A percentile compares a stretch with the other conserved stretches of the same genome.
Conservation (phyloP, 2,888 invertebrate genomes). For the Amphimallon solstitiale region DNA sequence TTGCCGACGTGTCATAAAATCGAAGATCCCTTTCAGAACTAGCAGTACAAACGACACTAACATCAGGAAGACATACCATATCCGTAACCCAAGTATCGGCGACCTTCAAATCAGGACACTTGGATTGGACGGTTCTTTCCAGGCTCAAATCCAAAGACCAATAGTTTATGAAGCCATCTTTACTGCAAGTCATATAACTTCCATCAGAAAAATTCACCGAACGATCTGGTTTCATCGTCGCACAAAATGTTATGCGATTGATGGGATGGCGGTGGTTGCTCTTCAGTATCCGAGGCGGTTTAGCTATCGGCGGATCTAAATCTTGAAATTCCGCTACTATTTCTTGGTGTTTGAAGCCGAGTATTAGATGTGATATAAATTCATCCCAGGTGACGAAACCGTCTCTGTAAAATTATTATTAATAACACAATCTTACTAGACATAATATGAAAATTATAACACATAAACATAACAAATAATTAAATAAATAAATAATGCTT, state of each 20-base stretch:
- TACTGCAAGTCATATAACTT: constrained; percentile 78
- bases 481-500: too few relatives aligned
- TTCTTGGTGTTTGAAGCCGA: constrained; percentile 77
- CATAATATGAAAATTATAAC: too few relatives aligned
- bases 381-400: constrained; percentile 77
- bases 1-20: constrained; percentile 82
- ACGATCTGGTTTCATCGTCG: constrained; percentile 69
- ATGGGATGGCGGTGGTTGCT: constrained; percentile 78
- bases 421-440: too few relatives aligned
- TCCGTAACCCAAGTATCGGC: constrained; percentile 79
- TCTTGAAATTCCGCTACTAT: constrained; percentile 70
- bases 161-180: constrained; percentile 80
- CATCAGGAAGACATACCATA: constrained; percentile 78
- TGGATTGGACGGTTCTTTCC: constrained; percentile 71
- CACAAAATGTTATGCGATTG: constrained; percentile 71
- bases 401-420: constrained; percentile 59
- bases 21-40: constrained; percentile 82
- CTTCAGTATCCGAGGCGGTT: constrained; percentile 68
- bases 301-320: constrained; percentile 72
- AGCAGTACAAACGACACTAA: constrained; percentile 79
- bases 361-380: constrained; percentile 78
- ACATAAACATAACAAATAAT: too few relatives aligned
- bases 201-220: constrained; percentile 71
- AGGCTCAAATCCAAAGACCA: constrained; percentile 76
- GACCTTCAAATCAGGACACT: constrained; percentile 69